phyloP scores from a whole-genome alignment of 2,113 vertebrate genomes.

The Pteruthius melanotis region DNA sequence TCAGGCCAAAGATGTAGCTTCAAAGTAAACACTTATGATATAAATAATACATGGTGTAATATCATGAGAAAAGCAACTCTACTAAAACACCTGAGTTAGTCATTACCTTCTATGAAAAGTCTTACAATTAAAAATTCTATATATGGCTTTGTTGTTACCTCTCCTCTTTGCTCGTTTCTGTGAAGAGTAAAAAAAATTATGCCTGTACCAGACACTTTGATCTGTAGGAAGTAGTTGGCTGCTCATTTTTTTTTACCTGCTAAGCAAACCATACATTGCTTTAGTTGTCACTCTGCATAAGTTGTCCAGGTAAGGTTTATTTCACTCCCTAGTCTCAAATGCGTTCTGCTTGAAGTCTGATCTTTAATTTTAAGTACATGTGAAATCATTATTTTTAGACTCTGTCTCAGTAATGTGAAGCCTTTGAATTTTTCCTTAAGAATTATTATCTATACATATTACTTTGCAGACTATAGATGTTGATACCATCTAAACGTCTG shows the following conservation, averaged over 20 bases:
- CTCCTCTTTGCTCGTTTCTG: not conserved
- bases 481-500: not conserved
- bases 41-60: not conserved
- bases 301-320: not conserved
- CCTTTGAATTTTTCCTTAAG: not conserved
- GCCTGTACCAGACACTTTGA: not conserved
- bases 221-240: not conserved
- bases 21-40: not conserved
- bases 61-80: not conserved
- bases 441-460: not conserved
- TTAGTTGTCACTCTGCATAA: not conserved
- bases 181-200: not conserved
- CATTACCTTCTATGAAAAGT: not conserved
- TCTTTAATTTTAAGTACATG: not conserved
- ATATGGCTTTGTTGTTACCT: not conserved
- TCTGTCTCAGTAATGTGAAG: not conserved
- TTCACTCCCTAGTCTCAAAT: not conserved
- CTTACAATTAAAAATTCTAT: not conserved
- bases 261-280: not conserved
- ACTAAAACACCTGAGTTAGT: not conserved
- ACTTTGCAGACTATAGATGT: not conserved
- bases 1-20: not conserved
- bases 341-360: constrained; percentile 1
- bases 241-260: not conserved
- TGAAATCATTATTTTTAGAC: not conserved